phyloP scores from a whole-genome alignment of 2,888 invertebrate genomes.

The Tiliacea aurago region DNA sequence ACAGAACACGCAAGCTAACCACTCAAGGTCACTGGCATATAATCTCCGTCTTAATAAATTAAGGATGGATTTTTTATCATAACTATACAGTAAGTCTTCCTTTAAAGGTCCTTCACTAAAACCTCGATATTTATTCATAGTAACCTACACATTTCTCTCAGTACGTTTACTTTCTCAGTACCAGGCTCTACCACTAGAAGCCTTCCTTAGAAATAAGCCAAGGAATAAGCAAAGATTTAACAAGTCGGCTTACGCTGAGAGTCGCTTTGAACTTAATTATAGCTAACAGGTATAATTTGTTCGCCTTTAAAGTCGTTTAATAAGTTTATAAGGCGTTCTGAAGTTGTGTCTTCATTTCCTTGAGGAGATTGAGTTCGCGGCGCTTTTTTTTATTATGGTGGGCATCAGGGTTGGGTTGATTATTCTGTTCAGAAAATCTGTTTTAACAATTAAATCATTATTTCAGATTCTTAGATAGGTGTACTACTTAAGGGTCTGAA shows the following conservation, averaged over 20 bases:
- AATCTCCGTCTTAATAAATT: too few species aligned
- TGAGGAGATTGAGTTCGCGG: constrained; percentile 15
- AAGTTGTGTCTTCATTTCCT: constrained; percentile 53
- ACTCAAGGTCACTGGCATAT: too few species aligned
- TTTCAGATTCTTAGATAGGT: too few species aligned
- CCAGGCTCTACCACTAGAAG: constrained; percentile 6
- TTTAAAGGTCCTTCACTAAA: background rate
- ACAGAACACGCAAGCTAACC: too few species aligned
- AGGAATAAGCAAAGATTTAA: constrained; percentile 64
- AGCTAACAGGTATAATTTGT: constrained; percentile 76
- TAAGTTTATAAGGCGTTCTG: constrained; percentile 67
- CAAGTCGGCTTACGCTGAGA: constrained; percentile 61
- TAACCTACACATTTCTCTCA: constrained; percentile 6
- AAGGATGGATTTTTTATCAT: too few species aligned
- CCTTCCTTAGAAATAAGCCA: constrained; percentile 49
- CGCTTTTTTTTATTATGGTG: constrained; percentile 3
- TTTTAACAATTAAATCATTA: background rate
- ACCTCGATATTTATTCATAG: background rate
- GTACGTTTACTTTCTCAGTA: constrained; percentile 7
- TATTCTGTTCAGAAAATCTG: background rate
- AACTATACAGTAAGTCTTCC: background rate
- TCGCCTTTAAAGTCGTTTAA: constrained; percentile 71
- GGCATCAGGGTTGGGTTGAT: background rate
- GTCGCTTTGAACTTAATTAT: constrained; percentile 74
- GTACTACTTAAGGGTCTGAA: too few species aligned